Conservation (phyloP, 2,888 invertebrate species). For the Nasonovia ribisnigri region DNA sequence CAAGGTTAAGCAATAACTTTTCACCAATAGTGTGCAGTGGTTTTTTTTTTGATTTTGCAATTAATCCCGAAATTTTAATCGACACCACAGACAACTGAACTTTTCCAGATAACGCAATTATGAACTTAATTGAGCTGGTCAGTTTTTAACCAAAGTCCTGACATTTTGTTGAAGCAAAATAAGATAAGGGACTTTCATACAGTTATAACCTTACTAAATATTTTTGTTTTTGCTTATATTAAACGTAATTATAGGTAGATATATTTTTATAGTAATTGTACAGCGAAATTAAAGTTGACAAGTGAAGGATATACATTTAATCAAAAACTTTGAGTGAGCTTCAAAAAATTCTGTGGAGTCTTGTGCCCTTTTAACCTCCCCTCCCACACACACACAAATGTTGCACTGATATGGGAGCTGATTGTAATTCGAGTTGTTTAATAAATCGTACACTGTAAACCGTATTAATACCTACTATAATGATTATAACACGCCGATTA, state of each 20-base stretch:
- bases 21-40: background rate
- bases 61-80: background rate
- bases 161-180: no score
- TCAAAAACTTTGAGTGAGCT: no score
- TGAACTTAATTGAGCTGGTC: slow-evolving; percentile 65
- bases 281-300: no score
- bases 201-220: no score
- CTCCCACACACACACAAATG: no score
- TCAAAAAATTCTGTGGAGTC: no score
- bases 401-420: background rate
- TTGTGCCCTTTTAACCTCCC: background rate
- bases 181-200: no score
- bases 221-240: no score
- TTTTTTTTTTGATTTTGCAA: background rate
- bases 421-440: background rate
- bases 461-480: background rate
- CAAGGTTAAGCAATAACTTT: background rate
- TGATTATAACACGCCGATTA: background rate
- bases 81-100: background rate
- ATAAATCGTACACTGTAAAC: background rate
- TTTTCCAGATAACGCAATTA: background rate
- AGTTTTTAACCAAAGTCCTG: slow-evolving; percentile 18
- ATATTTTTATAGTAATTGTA: no score
- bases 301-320: no score
- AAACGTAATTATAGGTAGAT: no score